These are phyloP conservation scores for Rhagoletis zephyria DNA, from an alignment of 1,140 invertebrate species.

Conservation along the genomic window DNA sequence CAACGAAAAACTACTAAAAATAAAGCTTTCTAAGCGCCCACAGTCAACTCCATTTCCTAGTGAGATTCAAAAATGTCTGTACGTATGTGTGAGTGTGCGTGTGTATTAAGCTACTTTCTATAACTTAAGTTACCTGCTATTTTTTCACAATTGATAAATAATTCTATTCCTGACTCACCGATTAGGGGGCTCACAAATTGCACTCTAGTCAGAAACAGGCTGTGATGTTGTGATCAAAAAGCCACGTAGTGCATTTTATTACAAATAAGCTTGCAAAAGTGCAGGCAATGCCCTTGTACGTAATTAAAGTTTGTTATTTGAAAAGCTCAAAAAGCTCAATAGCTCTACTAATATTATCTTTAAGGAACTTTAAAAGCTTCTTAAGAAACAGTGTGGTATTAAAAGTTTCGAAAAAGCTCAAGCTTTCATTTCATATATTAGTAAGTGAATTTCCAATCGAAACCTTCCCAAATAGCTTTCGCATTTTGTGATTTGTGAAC, in stretches of 20 bases:
- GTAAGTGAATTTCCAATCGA: too few relatives aligned
- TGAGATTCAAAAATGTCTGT: constrained; percentile 40
- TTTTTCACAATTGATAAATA: background rate
- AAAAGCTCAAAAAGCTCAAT: too few relatives aligned
- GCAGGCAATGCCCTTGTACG: too few relatives aligned
- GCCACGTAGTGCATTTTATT: too few relatives aligned
- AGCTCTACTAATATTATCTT: too few relatives aligned
- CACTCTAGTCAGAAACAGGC: background rate
- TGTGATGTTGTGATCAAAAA: background rate
- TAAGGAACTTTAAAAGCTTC: too few relatives aligned
- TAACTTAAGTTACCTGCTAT: background rate
- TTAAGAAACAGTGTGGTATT: background rate
- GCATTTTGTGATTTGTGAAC: too few relatives aligned
- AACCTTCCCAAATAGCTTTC: too few relatives aligned
- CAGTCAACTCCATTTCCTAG: constrained; percentile 31
- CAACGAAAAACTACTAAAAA: background rate
- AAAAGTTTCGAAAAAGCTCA: background rate
- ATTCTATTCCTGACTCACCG: background rate
- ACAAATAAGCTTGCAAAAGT: too few relatives aligned
- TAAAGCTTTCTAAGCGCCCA: background rate
- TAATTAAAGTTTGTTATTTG: too few relatives aligned
- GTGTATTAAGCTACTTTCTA: constrained; percentile 28
- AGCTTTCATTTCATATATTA: background rate
- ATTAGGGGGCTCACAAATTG: background rate
- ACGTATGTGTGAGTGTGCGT: constrained; percentile 51